These are phyloP conservation scores for Numida meleagris DNA, from an alignment of 2,113 vertebrate species.

Conservation along the genomic window DNA sequence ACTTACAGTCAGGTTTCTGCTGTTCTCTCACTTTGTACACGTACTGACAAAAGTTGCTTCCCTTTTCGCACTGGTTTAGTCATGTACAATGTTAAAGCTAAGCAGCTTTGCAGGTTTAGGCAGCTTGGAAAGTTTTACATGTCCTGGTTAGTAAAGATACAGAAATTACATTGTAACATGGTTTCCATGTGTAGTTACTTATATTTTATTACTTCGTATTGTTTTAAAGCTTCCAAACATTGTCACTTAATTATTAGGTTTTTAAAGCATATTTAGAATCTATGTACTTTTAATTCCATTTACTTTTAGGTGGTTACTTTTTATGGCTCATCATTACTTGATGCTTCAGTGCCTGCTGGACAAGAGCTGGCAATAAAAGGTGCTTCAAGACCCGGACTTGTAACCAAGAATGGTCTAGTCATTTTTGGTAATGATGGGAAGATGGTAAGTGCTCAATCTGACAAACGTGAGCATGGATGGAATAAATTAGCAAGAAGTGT, in stretches of 20 bases:
- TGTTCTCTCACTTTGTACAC: neutral
- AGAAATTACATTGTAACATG: neutral
- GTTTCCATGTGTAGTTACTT: neutral
- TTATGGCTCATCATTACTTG: slow-evolving; percentile 86
- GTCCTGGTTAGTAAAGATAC: neutral
- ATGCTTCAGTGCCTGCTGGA: slow-evolving; percentile 76
- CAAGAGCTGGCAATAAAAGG: slow-evolving; percentile 84
- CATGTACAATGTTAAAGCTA: neutral
- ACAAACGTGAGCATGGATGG: neutral
- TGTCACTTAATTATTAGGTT: neutral
- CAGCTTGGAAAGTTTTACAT: neutral
- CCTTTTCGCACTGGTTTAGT: neutral
- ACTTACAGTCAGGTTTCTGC: neutral
- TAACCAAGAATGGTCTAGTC: slow-evolving; percentile 88
- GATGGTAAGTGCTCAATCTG: slow-evolving; percentile 78
- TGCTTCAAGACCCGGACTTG: slow-evolving; percentile 80
- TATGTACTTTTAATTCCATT: neutral
- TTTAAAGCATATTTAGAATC: neutral
- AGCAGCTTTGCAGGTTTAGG: neutral
- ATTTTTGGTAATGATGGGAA: slow-evolving; percentile 89
- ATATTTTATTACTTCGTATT: neutral
- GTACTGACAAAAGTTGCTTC: neutral
- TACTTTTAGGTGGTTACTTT: slow-evolving; percentile 83
- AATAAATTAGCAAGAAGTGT: neutral
- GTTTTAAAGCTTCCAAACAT: neutral